Evolutionary conservation across 2,888 invertebrate genomes (phyloP), one percentile per base, ranked within the genome.

Genomic region (Cephus nigrinus): DNA sequence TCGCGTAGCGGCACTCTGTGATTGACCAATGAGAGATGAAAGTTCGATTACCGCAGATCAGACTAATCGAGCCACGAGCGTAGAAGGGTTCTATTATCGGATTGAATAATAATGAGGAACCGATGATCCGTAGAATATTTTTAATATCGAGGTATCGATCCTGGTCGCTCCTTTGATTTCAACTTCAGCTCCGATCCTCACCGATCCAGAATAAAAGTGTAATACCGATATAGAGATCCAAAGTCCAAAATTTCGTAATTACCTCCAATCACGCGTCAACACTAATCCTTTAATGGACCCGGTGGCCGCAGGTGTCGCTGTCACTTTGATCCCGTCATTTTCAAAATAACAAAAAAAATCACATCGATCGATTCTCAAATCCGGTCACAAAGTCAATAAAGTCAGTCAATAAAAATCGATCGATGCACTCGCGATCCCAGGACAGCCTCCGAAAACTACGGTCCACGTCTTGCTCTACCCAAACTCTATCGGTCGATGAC

Each of bases 111-210:
- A 76, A 76, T 71, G 78, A 78, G 69, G 34, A 68, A 35, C 36
- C 75, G 75, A 69, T 77, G 75, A 77, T 77, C 77, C 77, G 77
- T 77, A 75, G 75, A 77, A 75, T 75, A 75, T 75, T 77, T 77
- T 69, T 33, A 77, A 32, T 30, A 69, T 69, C 71, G 71, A 69
- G 11, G 31, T 32, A 69, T 32, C 71, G 71, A n/a, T 12, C 31
- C 31, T 32, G 71, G 9, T 30, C 30, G 71, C 23, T 32, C 71
- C 12, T 30, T 32, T 69, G 31, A 32, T 2, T 69, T 30, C 31
- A 15, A 30, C 31, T 15, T 32, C 32, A 30, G 69, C 30, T 30
- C 30, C 31, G 71, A 69, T 32, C 32, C 69, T 69, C 69, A 15
- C 5, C 40, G 40, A 40, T 40, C 40, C 40, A 40, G 40, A 40